Evolutionary conservation across 2,797 vertebrate genomes (phyloP).

Genomic region (Epinephelus malabaricus): DNA sequence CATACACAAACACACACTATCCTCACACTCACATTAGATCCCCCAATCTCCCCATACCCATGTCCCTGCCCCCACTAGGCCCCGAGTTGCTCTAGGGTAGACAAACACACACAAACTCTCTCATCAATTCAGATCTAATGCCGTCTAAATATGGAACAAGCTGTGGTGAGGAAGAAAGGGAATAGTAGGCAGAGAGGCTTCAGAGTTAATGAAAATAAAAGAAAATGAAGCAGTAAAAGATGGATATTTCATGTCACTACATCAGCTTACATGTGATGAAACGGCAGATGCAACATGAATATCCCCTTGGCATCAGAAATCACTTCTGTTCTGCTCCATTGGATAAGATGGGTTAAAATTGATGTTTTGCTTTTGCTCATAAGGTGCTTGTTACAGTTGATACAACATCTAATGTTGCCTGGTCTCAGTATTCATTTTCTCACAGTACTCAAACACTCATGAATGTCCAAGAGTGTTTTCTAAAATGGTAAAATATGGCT

Average conservation of each 20-base stretch:
- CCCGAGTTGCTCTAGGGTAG: conserved; percentile 28
- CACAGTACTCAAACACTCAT: background rate
- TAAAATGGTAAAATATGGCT: background rate
- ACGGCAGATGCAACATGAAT: conserved; percentile 1
- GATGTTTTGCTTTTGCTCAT: background rate
- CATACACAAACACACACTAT: conserved; percentile 50
- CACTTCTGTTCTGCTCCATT: background rate
- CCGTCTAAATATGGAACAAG: conserved; percentile 59
- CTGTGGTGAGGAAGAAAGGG: conserved; percentile 7
- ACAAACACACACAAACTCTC: conserved; percentile 51
- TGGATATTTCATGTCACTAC: conserved; percentile 19
- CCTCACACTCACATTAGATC: conserved; percentile 47
- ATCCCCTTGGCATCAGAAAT: conserved; percentile 7
- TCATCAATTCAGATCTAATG: conserved; percentile 68
- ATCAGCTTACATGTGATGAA: conserved; percentile 1
- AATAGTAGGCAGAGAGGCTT: background rate
- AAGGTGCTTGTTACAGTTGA: conserved; percentile 2
- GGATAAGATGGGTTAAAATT: background rate
- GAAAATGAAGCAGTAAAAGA: background rate
- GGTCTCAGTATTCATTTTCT: background rate
- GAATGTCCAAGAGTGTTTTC: background rate
- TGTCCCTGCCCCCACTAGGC: conserved; percentile 35
- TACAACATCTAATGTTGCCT: background rate
- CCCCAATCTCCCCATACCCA: conserved; percentile 17
- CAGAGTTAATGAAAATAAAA: conserved; percentile 10